Evolutionary conservation across 2,113 vertebrate species (phyloP).

Genomic region (Eptesicus fuscus): DNA sequence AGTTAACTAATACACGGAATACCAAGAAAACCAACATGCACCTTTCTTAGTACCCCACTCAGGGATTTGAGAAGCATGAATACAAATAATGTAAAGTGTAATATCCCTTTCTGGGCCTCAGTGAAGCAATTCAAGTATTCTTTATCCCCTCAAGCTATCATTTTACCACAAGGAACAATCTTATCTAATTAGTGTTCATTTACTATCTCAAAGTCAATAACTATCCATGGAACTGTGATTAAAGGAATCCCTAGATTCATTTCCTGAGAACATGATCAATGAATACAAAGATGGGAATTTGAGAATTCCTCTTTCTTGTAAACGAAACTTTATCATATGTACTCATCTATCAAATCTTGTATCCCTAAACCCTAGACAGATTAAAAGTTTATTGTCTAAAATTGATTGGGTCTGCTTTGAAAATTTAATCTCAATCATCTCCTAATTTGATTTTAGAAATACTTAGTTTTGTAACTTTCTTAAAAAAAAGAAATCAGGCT

Average conservation of each 20-base stretch:
- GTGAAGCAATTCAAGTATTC: neutral
- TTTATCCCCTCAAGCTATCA: conserved; percentile 3
- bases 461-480: neutral
- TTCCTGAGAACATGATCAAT: conserved; percentile 66
- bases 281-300: conserved; percentile 37
- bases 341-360: conserved; percentile 19
- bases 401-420: conserved; percentile 10
- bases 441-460: conserved; percentile 28
- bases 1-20: neutral
- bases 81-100: neutral
- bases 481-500: neutral
- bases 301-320: conserved; percentile 41
- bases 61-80: conserved; percentile 29
- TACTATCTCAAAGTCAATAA: conserved; percentile 62
- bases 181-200: conserved; percentile 74
- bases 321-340: conserved; percentile 34
- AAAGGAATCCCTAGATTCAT: conserved; percentile 43
- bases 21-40: neutral
- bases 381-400: conserved; percentile 48
- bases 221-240: conserved; percentile 51
- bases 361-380: conserved; percentile 13
- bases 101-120: conserved; percentile 43
- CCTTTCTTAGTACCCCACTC: conserved; percentile 13
- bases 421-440: conserved; percentile 26
- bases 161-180: conserved; percentile 51